These are phyloP conservation scores for Amiota minor DNA, from an alignment of 2,888 invertebrate species.

Conservation along the genomic window DNA sequence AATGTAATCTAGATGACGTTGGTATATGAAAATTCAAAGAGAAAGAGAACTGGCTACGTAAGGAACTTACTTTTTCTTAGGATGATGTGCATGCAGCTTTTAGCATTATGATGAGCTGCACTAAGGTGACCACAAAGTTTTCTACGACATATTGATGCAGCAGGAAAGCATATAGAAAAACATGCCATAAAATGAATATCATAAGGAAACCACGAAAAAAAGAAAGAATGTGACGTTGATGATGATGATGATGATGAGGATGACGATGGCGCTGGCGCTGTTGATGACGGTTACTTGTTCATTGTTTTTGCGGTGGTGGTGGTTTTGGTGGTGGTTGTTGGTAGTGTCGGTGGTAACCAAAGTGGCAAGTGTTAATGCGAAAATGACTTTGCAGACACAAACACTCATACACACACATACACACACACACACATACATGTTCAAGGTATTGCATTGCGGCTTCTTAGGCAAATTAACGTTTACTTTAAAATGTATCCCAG, in stretches of 20 bases:
- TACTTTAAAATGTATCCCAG: slow-evolving; percentile 22
- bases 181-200: neutral
- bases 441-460: slow-evolving; percentile 11
- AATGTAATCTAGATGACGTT: neutral
- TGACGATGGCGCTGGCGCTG: too few relatives aligned
- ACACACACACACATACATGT: neutral
- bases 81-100: too few relatives aligned
- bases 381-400: slow-evolving; percentile 47
- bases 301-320: neutral
- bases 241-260: slow-evolving; percentile 38
- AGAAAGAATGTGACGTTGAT: slow-evolving; percentile 7
- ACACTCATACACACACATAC: slow-evolving; percentile 14
- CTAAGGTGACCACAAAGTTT: slow-evolving; percentile 22
- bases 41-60: too few relatives aligned
- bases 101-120: too few relatives aligned
- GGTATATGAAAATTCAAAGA: too few relatives aligned
- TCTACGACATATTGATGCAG: slow-evolving; percentile 32
- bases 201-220: slow-evolving; percentile 19
- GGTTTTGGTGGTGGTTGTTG: neutral
- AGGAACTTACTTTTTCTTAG: too few relatives aligned
- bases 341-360: slow-evolving; percentile 26
- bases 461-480: slow-evolving; percentile 44
- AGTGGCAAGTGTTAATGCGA: slow-evolving; percentile 51
- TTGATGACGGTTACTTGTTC: slow-evolving; percentile 59
- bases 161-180: neutral